A percentile compares a stretch with the other conserved stretches of the same genome.
These are phyloP conservation scores for Anniella stebbinsi DNA, from an alignment of 2,797 vertebrate species.

Conservation along the genomic window DNA sequence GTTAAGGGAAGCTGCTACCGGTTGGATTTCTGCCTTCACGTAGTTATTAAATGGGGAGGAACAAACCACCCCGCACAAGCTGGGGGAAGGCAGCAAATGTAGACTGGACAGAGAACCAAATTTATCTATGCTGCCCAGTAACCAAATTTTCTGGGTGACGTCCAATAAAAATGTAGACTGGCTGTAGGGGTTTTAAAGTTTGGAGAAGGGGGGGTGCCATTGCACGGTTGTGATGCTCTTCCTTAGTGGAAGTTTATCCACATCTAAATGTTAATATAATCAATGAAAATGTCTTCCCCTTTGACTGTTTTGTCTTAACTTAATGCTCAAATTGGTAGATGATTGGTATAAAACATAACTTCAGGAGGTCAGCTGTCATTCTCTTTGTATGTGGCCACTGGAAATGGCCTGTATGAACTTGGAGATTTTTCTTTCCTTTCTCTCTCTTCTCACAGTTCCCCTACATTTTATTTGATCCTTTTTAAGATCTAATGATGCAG, in stretches of 20 bases:
- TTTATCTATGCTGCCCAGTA: too few species aligned
- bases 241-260: too few species aligned
- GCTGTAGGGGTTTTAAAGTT: not conserved
- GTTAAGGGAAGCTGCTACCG: not conserved
- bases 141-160: too few species aligned
- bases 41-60: not conserved
- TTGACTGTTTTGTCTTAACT: too few species aligned
- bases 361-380: not conserved
- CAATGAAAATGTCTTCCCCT: too few species aligned
- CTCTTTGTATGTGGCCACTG: not conserved
- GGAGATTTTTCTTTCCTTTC: not conserved
- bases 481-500: not conserved
- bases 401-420: too few species aligned
- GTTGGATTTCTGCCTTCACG: not conserved
- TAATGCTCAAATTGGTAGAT: not conserved
- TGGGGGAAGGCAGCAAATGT: not conserved
- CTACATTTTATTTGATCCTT: not conserved
- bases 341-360: not conserved
- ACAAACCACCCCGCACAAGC: too few species aligned
- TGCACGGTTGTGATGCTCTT: not conserved
- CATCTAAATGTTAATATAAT: too few species aligned
- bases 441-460: not conserved
- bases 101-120: not conserved
- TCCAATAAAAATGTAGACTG: too few species aligned
- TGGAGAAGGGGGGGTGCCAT: not conserved